These are phyloP conservation scores for Philypnodon macrostomus DNA, from an alignment of 2,797 vertebrate genomes.

Conservation along the genomic window DNA sequence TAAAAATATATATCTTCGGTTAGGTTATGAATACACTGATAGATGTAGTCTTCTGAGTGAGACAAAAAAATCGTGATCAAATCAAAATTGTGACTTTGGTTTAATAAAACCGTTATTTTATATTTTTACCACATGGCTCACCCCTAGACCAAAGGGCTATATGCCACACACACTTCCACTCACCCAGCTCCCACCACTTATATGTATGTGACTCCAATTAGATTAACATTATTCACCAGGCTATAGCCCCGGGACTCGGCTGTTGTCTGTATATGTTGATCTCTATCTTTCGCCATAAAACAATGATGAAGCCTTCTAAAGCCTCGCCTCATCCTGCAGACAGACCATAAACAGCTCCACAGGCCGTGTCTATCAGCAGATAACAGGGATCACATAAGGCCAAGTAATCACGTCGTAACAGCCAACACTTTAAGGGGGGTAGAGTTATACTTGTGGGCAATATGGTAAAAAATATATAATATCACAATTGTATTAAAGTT, in stretches of 20 bases:
- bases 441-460: no score
- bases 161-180: constrained; percentile 9
- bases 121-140: no score
- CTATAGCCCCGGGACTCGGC: not conserved
- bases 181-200: constrained; percentile 4
- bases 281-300: constrained; percentile 49
- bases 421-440: no score
- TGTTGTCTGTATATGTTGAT: constrained; percentile 34
- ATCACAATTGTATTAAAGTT: no score
- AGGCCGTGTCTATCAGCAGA: constrained; percentile 15
- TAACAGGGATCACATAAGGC: constrained; percentile 12
- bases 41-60: no score
- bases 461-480: no score
- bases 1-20: no score
- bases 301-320: constrained; percentile 33
- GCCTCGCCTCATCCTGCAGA: constrained; percentile 43
- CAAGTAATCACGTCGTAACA: constrained; percentile 24
- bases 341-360: constrained; percentile 12
- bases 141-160: no score
- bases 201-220: constrained; percentile 1
- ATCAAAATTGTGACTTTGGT: no score
- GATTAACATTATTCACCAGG: constrained; percentile 17
- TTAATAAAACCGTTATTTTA: no score
- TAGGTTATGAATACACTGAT: no score
- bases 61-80: no score